phyloP scores from a whole-genome alignment of 2,113 vertebrate genomes.

The Phalacrocorax carbo region DNA sequence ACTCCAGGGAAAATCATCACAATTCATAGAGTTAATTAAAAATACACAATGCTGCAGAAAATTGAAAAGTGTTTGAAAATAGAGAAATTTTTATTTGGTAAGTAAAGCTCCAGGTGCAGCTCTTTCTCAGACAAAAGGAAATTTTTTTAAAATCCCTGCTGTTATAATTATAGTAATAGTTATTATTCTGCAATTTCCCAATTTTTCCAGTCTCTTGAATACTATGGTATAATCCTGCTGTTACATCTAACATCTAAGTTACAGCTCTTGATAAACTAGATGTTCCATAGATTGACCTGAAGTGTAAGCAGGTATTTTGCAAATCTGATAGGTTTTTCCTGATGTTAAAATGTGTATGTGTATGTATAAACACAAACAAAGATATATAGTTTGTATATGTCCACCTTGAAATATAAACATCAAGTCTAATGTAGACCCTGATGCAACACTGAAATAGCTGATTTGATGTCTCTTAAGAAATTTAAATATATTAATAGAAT shows the following conservation, averaged over 20 bases:
- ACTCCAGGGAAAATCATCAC: slow-evolving; percentile 1
- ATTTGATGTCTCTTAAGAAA: background rate
- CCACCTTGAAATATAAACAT: background rate
- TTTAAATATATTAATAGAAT: background rate
- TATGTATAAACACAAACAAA: background rate
- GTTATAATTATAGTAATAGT: background rate
- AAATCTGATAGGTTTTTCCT: background rate
- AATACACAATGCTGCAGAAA: background rate
- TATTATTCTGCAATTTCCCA: background rate
- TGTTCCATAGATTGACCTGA: background rate
- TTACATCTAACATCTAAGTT: background rate
- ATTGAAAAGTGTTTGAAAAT: slow-evolving; percentile 21
- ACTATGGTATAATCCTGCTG: background rate
- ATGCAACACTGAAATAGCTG: background rate
- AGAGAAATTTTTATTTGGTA: background rate
- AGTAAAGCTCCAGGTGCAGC: background rate
- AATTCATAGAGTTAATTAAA: slow-evolving; percentile 35
- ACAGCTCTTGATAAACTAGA: slow-evolving; percentile 14
- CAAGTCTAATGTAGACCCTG: background rate
- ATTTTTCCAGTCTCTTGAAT: background rate
- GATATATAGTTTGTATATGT: background rate
- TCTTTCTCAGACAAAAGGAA: background rate
- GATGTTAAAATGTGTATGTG: background rate
- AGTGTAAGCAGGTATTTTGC: background rate
- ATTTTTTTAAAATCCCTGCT: background rate